phyloP scores from a whole-genome alignment of 2,113 vertebrate species.

The Eidolon helvum region DNA sequence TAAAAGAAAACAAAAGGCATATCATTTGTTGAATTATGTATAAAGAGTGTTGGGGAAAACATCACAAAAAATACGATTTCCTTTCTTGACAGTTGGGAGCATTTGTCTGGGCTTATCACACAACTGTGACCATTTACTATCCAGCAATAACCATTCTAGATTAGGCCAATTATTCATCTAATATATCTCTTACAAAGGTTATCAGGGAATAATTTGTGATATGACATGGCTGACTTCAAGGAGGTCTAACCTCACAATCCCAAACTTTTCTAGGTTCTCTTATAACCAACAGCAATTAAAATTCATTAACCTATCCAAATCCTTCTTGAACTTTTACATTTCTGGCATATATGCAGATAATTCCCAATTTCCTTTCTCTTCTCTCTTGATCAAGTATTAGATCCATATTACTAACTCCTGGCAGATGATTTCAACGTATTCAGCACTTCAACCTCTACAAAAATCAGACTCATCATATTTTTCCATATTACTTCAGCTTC shows the following conservation, averaged over 20 bases:
- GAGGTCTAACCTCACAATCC: not conserved
- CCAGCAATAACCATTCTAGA: not conserved
- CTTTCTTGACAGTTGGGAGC: not conserved
- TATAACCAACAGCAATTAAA: not conserved
- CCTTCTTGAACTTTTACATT: not conserved
- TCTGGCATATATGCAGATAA: not conserved
- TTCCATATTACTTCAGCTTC: not conserved
- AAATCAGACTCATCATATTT: not conserved
- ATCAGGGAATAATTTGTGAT: not conserved
- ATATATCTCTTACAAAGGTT: not conserved
- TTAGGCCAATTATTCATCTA: not conserved
- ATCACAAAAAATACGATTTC: not conserved
- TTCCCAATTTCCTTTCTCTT: not conserved
- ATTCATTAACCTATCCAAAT: not conserved
- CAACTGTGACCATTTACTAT: not conserved
- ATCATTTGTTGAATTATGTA: not conserved
- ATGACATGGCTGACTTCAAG: not conserved
- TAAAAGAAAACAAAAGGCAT: not conserved
- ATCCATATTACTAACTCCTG: not conserved
- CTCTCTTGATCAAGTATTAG: not conserved
- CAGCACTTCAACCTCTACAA: not conserved
- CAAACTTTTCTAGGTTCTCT: not conserved
- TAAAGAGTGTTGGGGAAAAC: not conserved
- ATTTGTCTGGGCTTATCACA: not conserved
- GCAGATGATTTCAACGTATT: not conserved